Base-by-base conservation (phyloP, 2,888 invertebrate genomes). In the Andrena bicolor region DNA sequence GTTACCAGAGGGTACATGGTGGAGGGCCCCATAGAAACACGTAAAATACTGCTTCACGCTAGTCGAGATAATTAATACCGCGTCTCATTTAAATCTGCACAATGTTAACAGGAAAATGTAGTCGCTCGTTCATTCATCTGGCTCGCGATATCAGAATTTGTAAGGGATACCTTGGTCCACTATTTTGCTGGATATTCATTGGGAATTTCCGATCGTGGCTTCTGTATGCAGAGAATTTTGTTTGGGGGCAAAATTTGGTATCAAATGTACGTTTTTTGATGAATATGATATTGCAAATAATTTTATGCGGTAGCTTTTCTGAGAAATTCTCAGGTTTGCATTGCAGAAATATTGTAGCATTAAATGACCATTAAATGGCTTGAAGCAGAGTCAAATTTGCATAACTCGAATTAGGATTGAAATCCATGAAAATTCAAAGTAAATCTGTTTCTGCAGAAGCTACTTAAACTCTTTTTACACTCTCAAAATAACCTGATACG, bases 21-120 rank as follows among this genome's bases (percentile, higher is more conserved):
- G 41, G 16, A 41, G 41, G 41, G 53, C 20, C 53, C 20, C 53
- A n/a, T 53, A 23, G 53, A 53, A 53, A 53, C 53, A 74, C 65
- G 83, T 76, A 64, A 82, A 86, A 83, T 74, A 75, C 84, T 61
- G 65, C 79, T 84, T 83, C 83, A 83, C 86, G 84, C 80, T 68
- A 83, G 76, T 78, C 83, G 78, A 74, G 89, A 86, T 90, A 90
- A 91, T 91, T 91, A 90, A 89, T 91, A 85, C 85, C 82, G 84
- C 83, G 83, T 82, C 84, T 84, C 86, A 88, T 86, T 87, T 84
- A 86, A 90, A 88, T 83, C 84, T 71, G 64, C 76, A 77, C 83
- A 83, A 87, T 82, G 85, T 79, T 63, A 83, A 85, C 83, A 76
- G 60, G 61, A 26, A 70, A 76, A 68, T 78, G 68, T 77, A 77